Evolutionary conservation across 2,113 vertebrate species (phyloP), one percentile per base, ranked within the genome.

Genomic region (Drymodes brunneopygia): DNA sequence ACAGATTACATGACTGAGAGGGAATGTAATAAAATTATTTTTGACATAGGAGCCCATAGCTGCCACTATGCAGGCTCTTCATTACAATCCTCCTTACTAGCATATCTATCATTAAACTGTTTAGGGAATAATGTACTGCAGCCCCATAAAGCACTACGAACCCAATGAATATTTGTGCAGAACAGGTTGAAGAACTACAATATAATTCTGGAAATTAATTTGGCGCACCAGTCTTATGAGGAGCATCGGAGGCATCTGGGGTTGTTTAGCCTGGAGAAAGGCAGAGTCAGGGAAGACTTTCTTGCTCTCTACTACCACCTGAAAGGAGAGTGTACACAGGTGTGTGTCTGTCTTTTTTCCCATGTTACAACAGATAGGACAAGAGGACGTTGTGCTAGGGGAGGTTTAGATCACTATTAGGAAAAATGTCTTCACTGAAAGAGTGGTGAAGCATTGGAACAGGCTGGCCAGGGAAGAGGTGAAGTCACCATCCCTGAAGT

Each of bases 361-460:
- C 23, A 65, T 16, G 9, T 33, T 42, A 50, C 6, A 64, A 33
- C 10, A n/a, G 23, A n/a, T 0, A 29, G 17, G 31, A 80, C 21
- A 67, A 67, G 21, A 57, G 3, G 44, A 50, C 0, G 0, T 16
- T 36, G 15, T 36, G 22, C 27, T 12, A 44, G 10, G 33, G 19
- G 19, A 58, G 22, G 23, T 36, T 72, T 24, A 65, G 50, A 36
- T 23, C 11, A 12, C 19, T 65, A 16, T 28, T 12, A 51, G 33
- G 36, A 66, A 58, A 81, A 65, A 24, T 20, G 11, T 44, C 27
- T 65, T 50, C 67, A 51, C 19, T 33, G 19, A 36, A 36, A 73
- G 12, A 10, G 33, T 57, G 15, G 12, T 57, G 27, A 88, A 51
- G 7, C 47, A 61, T 3, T 61, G n/a, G 12, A 89, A 53, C 24